A percentile compares a stretch with the other conserved stretches of the same genome.
Conservation (phyloP, 2,797 vertebrate genomes). For the Lagorchestes hirsutus region DNA sequence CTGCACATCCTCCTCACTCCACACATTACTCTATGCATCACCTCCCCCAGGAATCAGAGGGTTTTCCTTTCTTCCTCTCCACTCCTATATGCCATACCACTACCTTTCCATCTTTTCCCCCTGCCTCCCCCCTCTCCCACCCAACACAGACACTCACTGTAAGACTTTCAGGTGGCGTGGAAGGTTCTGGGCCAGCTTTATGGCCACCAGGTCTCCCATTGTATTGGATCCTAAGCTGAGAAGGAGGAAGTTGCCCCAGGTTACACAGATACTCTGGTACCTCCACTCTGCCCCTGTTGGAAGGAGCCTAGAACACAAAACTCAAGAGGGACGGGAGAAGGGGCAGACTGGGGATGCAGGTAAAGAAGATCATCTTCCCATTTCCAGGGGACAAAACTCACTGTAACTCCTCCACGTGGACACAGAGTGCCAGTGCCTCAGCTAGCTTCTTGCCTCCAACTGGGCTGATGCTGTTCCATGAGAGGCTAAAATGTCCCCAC, state of each 20-base stretch:
- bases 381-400: constrained; percentile 82
- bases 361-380: constrained; percentile 2
- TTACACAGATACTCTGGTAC: background rate
- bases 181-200: constrained; percentile 85
- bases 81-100: background rate
- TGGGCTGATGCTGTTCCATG: constrained; percentile 86
- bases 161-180: constrained; percentile 86
- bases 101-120: no score
- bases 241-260: background rate
- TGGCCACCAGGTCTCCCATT: constrained; percentile 85
- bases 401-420: constrained; percentile 88
- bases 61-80: background rate
- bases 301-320: background rate
- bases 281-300: background rate
- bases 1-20: background rate
- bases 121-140: background rate
- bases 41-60: background rate
- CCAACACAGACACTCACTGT: constrained; percentile 86
- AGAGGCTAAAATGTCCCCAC: constrained; percentile 85
- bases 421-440: constrained; percentile 85
- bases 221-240: constrained; percentile 89
- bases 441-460: constrained; percentile 86
- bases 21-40: background rate
- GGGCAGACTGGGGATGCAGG: background rate
- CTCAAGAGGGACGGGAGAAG: background rate